phyloP scores from a whole-genome alignment of 2,888 invertebrate genomes.

The Platycheirus albimanus region DNA sequence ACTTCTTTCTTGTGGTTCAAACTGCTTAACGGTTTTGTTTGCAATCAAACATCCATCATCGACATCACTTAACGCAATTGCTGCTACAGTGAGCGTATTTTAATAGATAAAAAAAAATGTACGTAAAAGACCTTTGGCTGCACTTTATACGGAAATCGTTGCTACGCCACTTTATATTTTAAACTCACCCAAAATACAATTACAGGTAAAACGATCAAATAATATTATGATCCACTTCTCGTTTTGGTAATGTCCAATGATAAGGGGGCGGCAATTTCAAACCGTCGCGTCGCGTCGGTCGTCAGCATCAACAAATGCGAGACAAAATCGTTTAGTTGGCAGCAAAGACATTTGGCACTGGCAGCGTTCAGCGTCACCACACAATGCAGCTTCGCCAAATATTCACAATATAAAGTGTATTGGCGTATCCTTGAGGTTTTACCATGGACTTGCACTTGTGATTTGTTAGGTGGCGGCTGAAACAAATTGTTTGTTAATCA shows the following conservation, averaged over 20 bases:
- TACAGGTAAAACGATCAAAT: conserved; percentile 52
- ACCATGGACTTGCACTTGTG: conserved; percentile 69
- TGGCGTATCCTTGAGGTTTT: conserved; percentile 59
- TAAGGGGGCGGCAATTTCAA: conserved; percentile 8
- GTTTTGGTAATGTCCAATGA: conserved; percentile 49
- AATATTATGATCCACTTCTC: conserved; percentile 39
- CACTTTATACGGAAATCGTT: conserved; percentile 28
- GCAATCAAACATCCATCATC: conserved; percentile 32
- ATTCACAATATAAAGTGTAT: conserved; percentile 22
- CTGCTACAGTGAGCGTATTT: neutral
- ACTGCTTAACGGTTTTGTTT: conserved; percentile 24
- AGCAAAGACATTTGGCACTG: conserved; percentile 54
- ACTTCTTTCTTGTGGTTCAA: conserved; percentile 22
- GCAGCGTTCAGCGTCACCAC: conserved; percentile 42
- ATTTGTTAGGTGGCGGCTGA: conserved; percentile 32
- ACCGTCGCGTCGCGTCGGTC: no score
- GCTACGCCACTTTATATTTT: conserved; percentile 23
- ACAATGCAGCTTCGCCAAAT: neutral
- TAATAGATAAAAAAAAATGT: no score
- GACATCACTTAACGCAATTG: neutral
- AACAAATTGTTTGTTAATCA: conserved; percentile 61
- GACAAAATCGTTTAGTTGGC: conserved; percentile 41
- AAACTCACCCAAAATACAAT: conserved; percentile 11
- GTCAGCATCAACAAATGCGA: conserved; percentile 24
- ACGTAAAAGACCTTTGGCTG: conserved; percentile 9